Conservation (phyloP, 2,113 vertebrate species). For the Tretioscincus oriximinensis region DNA sequence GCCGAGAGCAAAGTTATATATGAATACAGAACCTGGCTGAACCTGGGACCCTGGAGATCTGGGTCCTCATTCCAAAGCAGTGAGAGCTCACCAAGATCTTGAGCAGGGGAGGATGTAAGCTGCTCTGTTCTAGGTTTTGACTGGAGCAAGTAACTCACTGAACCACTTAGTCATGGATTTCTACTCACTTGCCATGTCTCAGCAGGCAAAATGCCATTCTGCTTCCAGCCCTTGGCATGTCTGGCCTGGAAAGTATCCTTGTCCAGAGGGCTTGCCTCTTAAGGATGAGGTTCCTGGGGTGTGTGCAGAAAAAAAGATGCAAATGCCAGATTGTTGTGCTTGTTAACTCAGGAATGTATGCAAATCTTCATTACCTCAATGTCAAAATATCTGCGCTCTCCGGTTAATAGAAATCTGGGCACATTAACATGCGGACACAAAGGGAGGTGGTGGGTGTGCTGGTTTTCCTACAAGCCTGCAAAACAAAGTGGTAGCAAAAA, state of each 20-base stretch:
- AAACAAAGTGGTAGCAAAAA: conserved; percentile 8
- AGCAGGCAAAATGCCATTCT: neutral
- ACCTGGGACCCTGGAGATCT: conserved; percentile 16
- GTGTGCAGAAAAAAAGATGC: accelerated
- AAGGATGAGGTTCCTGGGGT: neutral
- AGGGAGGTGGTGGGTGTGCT: neutral
- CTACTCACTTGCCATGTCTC: neutral
- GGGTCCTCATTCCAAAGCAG: neutral
- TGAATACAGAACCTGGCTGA: neutral
- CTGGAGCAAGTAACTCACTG: neutral
- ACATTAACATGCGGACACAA: accelerated
- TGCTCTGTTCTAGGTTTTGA: neutral
- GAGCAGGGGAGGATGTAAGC: neutral
- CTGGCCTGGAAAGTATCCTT: neutral
- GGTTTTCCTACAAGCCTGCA: neutral
- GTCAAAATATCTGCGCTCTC: neutral
- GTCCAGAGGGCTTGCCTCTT: neutral
- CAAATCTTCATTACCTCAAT: neutral
- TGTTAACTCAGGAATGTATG: neutral
- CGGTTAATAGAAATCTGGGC: neutral
- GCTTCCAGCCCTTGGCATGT: neutral
- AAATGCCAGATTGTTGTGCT: neutral
- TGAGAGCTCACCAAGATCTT: neutral
- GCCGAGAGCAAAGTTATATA: conserved; percentile 30
- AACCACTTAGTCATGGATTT: neutral